Evolutionary conservation across 2,797 vertebrate species (phyloP).

Genomic region (Scyliorhinus canicula): DNA sequence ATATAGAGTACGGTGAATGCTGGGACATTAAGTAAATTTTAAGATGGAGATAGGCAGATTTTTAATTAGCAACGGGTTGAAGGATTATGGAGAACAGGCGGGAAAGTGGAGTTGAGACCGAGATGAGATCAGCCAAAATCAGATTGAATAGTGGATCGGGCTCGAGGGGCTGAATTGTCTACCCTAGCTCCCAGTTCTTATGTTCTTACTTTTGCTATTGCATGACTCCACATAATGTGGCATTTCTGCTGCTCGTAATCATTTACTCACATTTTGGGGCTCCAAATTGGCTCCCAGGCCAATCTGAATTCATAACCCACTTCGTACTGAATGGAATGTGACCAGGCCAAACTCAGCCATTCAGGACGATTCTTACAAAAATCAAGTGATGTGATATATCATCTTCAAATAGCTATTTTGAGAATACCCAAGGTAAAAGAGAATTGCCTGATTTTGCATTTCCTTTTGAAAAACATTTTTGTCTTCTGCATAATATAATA

Average conservation of each 20-base stretch:
- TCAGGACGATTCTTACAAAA: background rate
- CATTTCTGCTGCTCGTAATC: no score
- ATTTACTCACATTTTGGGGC: background rate
- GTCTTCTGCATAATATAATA: background rate
- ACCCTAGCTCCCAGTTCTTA: no score
- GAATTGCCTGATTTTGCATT: background rate
- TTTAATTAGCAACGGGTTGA: no score
- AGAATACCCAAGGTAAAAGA: background rate
- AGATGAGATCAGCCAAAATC: no score
- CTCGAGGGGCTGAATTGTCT: no score
- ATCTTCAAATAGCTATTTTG: background rate
- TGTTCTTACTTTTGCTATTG: background rate
- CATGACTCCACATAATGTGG: no score
- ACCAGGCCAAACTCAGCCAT: background rate
- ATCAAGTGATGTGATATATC: background rate
- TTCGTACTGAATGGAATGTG: background rate
- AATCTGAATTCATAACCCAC: background rate
- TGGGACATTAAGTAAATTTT: no score
- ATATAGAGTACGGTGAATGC: no score
- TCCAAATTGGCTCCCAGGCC: background rate
- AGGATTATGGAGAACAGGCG: no score
- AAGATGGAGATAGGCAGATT: no score
- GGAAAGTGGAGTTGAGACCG: no score
- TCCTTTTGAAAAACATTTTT: background rate
- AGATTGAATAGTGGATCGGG: no score